Evolutionary conservation across 2,888 invertebrate species (phyloP).

Genomic region (Agapetus fuscipes): DNA sequence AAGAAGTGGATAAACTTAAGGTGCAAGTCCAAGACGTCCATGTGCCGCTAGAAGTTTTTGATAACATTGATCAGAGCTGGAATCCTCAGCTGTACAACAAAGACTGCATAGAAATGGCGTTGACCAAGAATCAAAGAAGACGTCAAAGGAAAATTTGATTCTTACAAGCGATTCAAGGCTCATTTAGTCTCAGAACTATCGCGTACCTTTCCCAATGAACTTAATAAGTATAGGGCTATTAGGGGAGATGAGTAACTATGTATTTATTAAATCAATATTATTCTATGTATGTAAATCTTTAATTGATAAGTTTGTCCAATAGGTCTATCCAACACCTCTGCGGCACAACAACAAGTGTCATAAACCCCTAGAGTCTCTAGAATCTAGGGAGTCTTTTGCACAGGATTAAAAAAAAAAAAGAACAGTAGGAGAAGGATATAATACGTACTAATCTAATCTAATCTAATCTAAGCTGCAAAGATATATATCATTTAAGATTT

Average conservation of each 20-base stretch:
- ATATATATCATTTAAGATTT: no score
- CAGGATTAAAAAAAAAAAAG: no score
- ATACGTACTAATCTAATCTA: no score
- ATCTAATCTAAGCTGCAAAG: no score
- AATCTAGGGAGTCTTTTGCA: no score
- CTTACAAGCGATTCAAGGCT: constrained; percentile 91
- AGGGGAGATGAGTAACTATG: constrained; percentile 62
- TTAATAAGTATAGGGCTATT: constrained; percentile 88
- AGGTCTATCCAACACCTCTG: no score
- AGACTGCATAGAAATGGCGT: constrained; percentile 95
- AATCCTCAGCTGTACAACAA: constrained; percentile 98
- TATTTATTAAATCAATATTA: no score
- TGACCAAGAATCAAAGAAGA: constrained; percentile 97
- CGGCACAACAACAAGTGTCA: no score
- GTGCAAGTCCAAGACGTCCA: constrained; percentile 90
- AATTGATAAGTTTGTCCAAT: not conserved
- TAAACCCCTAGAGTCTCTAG: no score
- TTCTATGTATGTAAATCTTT: no score
- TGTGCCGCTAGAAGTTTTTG: constrained; percentile 97
- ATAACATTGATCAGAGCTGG: constrained; percentile 95
- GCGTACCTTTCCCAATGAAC: constrained; percentile 92
- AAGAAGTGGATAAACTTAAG: constrained; percentile 91
- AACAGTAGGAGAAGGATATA: no score
- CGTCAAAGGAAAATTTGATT: constrained; percentile 97
- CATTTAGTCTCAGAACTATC: constrained; percentile 84